Base-by-base conservation (phyloP, 2,888 invertebrate species). In the Steinernema carpocapsae region DNA sequence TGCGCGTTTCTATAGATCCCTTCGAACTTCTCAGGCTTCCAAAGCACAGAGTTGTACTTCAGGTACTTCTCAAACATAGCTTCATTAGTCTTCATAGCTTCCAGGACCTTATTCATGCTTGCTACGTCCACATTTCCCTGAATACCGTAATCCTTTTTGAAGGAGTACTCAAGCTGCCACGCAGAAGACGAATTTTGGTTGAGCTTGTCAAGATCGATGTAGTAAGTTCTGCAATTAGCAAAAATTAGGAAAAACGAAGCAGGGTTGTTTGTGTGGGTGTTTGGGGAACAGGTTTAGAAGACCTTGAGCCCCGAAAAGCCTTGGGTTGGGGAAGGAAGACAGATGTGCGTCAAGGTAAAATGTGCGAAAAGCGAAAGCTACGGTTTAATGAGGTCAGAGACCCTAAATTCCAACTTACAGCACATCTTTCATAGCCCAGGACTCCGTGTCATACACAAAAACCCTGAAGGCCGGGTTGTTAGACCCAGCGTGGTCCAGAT, bases 401-500 rank as follows among this genome's bases (percentile, higher is more conserved):
- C n/a, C n/a, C n/a, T n/a, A n/a, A n/a, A n/a, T n/a, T n/a, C n/a
- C 32, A 52, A 73, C 78, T 29, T 22, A 80, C 80, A 46, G 71
- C 70, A 84, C 79, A 74, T 83, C 84, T 10, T 76, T 72, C 71
- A 82, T 79, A 14, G 78, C 75, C 72, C 72, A 72, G 14, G 71
- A 73, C 26, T 72, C 59, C 6, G 72, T 72, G 59, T 83, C 79
- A 32, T 77, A 78, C 3, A 82, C 80, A 73, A 80, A 83, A 24
- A 84, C 72, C 26, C 85, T 56, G 72, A 86, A 86, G 1, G 85
- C 79, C 19, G 86, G 86, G 73, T 86, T 86, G 72, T 86, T 86
- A 10, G 84, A 79, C 7, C 84, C 89, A 17, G 88, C 88, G 12
- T 88, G 88, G 0, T 87, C 81, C 37, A 89, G 82, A 19, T 86